These are phyloP conservation scores for Agonopterix heracliana DNA, from an alignment of 2,888 invertebrate species.

Conservation along the genomic window DNA sequence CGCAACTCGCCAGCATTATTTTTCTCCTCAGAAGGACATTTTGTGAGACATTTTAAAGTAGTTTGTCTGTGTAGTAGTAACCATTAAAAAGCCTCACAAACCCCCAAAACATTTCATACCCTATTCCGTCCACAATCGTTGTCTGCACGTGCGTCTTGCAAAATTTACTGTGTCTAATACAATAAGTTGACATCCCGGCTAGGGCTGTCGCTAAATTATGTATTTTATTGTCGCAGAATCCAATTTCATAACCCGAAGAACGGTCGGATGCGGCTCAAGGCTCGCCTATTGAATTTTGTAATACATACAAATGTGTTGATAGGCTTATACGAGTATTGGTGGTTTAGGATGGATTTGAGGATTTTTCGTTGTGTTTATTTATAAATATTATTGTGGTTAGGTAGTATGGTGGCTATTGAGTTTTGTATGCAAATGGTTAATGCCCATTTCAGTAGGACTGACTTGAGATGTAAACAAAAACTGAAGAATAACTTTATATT, in stretches of 20 bases:
- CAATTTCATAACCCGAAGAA: slow-evolving; percentile 62
- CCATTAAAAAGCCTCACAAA: no score
- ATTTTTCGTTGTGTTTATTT: neutral
- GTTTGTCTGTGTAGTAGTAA: no score
- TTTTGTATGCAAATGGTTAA: no score
- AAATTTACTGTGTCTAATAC: slow-evolving; percentile 63
- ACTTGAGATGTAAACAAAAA: no score
- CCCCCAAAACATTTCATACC: neutral
- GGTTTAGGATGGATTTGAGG: no score
- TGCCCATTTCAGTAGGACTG: no score
- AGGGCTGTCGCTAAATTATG: slow-evolving; percentile 53
- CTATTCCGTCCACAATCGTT: slow-evolving; percentile 26
- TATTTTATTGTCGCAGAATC: slow-evolving; percentile 61
- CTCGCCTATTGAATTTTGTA: slow-evolving; percentile 55
- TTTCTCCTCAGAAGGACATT: no score
- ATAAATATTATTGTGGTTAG: no score
- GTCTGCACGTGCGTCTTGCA: slow-evolving; percentile 52
- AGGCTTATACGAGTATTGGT: slow-evolving; percentile 8
- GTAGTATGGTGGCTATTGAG: no score
- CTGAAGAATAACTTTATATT: neutral
- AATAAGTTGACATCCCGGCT: slow-evolving; percentile 48
- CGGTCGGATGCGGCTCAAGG: slow-evolving; percentile 40
- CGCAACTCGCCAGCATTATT: no score
- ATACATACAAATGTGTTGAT: slow-evolving; percentile 54
- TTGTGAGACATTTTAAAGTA: no score